Evolutionary conservation across 2,888 invertebrate genomes (phyloP), one percentile per base, ranked within the genome.

Genomic region (Drosophila kanekoi): DNA sequence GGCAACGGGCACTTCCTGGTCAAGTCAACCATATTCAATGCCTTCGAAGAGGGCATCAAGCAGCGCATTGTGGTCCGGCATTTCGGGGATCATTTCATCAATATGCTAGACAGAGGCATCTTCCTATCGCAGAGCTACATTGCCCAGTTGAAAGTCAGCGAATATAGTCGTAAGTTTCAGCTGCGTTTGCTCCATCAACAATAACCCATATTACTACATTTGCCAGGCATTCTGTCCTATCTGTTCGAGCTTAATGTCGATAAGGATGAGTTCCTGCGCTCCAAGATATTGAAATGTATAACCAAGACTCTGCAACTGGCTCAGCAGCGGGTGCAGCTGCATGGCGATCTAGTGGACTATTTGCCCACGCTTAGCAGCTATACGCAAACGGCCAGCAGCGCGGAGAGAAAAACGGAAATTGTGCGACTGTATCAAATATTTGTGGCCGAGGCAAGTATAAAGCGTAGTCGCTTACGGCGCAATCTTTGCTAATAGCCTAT

Each of bases 51-150:
- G n/a, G 89, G 87, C 9, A 83, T 91, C 10, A 83, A 80, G 43
- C 86, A 76, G 37, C 66, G 79, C 3, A 62, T 65, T 20, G 82
- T 85, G 1, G 63, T 90, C 0, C 79, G 81, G 18, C 69, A 88
- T 33, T 91, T 92, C 66, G 89, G 90, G 4, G 72, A 73, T 20
- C 16, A 87, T n/a, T 78, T 91, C n/a, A 57, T 91, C 1, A 81
- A 85, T 28, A 63, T 91, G 18, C 64, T 91, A 13, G 89, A 90
- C 28, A 77, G 91, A 53, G 92, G 89, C 2, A 80, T 91, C n/a
- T 91, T 82, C 18, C 75, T 88, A 4, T 90, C 90, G 0, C 49
- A 68, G 1, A 76, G 37, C 5, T 90, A 89, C 56, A 61, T 84
- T 4, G 62, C 70, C 1, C 80, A 90, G 1, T 54, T 91, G 3